Conservation (phyloP, 2,797 vertebrate genomes). For the Fringilla coelebs region DNA sequence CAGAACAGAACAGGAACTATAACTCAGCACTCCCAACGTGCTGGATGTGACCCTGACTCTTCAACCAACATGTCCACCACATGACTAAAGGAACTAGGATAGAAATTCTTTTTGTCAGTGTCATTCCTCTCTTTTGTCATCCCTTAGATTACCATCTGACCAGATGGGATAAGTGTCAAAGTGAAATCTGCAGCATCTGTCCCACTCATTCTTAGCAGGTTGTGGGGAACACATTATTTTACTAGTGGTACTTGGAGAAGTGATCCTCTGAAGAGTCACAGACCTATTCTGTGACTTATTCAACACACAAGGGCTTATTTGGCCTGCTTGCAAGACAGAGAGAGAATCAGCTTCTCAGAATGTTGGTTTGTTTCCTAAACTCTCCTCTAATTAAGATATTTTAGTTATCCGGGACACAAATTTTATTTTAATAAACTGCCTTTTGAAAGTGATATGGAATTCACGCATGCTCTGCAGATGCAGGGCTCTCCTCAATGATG, state of each 20-base stretch:
- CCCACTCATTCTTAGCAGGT: neutral
- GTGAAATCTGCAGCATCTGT: neutral
- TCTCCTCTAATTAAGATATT: neutral
- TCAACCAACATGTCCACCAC: neutral
- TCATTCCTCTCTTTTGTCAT: slow-evolving; percentile 1
- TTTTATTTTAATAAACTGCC: neutral
- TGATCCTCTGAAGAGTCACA: neutral
- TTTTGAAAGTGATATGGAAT: neutral
- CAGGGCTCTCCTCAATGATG: neutral
- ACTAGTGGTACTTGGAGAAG: neutral
- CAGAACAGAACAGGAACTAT: neutral
- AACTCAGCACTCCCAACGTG: neutral
- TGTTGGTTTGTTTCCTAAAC: neutral
- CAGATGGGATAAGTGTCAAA: neutral
- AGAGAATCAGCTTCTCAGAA: neutral
- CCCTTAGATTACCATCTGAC: neutral
- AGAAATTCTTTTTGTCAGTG: neutral
- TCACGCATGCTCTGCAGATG: neutral
- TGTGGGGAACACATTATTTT: neutral
- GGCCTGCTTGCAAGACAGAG: neutral
- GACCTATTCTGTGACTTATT: neutral
- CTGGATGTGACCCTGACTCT: neutral
- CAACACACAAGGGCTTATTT: neutral
- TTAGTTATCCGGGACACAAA: neutral
- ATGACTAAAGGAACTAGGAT: neutral